phyloP scores from a whole-genome alignment of 2,888 invertebrate species.

The Drosophila borborema region DNA sequence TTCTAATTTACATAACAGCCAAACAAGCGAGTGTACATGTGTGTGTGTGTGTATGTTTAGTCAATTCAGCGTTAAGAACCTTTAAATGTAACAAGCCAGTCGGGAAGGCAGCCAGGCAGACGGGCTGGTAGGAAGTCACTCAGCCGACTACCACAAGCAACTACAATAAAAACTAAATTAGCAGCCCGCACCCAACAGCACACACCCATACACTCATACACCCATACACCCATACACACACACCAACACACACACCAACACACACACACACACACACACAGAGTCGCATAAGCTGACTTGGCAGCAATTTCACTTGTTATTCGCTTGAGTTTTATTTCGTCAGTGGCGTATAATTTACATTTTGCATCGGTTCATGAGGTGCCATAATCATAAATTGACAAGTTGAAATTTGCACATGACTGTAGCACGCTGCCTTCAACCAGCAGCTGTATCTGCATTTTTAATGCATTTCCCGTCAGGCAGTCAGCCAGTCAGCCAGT shows the following conservation, averaged over 20 bases:
- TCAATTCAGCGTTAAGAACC: slow-evolving; percentile 72
- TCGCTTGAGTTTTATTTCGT: slow-evolving; percentile 74
- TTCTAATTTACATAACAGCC: slow-evolving; percentile 76
- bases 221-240: slow-evolving; percentile 1
- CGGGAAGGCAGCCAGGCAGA: slow-evolving; percentile 9
- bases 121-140: slow-evolving; percentile 35
- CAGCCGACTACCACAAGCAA: slow-evolving; percentile 55
- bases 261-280: slow-evolving; percentile 8
- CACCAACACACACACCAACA: slow-evolving; percentile 1
- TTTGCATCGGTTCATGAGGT: slow-evolving; percentile 78
- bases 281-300: slow-evolving; percentile 15
- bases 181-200: slow-evolving; percentile 51
- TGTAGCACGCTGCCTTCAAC: slow-evolving; percentile 39
- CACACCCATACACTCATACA: background rate
- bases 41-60: slow-evolving; percentile 46
- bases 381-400: slow-evolving; percentile 82
- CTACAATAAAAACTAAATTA: slow-evolving; percentile 68
- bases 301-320: slow-evolving; percentile 71
- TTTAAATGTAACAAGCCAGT: slow-evolving; percentile 68
- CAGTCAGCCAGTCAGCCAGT: background rate
- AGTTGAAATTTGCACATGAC: slow-evolving; percentile 78
- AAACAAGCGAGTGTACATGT: slow-evolving; percentile 29
- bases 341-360: slow-evolving; percentile 76
- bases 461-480: slow-evolving; percentile 64
- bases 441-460: slow-evolving; percentile 70